These are phyloP conservation scores for Polypterus bichir DNA, from an alignment of 2,113 vertebrate species.

Conservation along the genomic window DNA sequence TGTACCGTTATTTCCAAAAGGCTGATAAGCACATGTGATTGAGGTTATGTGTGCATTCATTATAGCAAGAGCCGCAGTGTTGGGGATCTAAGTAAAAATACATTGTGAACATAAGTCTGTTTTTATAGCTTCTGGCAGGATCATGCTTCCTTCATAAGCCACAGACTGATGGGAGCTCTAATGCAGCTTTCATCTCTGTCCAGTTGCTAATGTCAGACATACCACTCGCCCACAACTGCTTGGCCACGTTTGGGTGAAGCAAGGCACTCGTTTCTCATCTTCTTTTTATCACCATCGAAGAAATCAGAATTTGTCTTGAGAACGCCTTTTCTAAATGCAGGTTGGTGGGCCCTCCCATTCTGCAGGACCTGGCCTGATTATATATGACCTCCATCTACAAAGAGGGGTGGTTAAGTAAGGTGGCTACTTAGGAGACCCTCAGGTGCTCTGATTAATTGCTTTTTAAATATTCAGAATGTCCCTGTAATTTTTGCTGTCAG, in stretches of 20 bases:
- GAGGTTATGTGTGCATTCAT: constrained; percentile 6
- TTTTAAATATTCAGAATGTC: constrained; percentile 1
- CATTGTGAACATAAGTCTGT: constrained; percentile 4
- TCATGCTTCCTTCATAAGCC: background rate
- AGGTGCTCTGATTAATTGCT: constrained; percentile 24
- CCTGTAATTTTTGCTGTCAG: constrained; percentile 2
- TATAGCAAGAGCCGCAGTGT: background rate
- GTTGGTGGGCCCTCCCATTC: background rate
- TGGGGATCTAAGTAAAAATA: background rate
- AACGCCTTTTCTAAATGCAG: too few species aligned
- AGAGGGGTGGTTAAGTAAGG: background rate
- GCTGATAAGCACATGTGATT: constrained; percentile 3
- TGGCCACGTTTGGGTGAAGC: background rate
- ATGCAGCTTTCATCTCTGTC: background rate
- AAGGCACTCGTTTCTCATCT: background rate
- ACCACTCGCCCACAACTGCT: constrained; percentile 1
- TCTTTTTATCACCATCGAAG: too few species aligned
- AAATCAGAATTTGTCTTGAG: too few species aligned
- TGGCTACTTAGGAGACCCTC: constrained; percentile 24
- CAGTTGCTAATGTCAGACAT: constrained; percentile 3
- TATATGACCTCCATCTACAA: background rate
- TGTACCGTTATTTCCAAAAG: constrained; percentile 3
- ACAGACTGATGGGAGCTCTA: background rate
- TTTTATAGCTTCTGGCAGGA: constrained; percentile 4
- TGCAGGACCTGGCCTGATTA: background rate